Percentiles rank a stretch among this genome's conserved stretches.
These are phyloP conservation scores for Strix occidentalis DNA, from an alignment of 2,797 vertebrate genomes.

Conservation along the genomic window DNA sequence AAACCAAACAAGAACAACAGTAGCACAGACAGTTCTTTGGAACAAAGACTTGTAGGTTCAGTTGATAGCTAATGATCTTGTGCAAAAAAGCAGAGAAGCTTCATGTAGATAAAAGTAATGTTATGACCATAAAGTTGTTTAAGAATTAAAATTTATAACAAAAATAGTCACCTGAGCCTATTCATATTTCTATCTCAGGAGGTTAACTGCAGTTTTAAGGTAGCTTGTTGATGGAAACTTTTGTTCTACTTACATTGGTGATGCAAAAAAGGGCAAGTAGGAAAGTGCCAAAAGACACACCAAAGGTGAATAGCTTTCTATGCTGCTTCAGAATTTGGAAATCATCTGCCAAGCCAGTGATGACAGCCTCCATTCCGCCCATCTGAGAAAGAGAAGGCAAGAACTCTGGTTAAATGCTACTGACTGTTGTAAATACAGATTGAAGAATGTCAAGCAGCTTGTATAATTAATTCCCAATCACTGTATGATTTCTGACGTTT, in stretches of 20 bases:
- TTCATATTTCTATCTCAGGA: not conserved
- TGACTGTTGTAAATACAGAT: not conserved
- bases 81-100: not conserved
- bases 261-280: slow-evolving; percentile 90
- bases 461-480: not conserved
- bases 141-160: not conserved
- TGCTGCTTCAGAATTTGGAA: slow-evolving; percentile 92
- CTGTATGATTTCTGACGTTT: not conserved
- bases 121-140: not conserved
- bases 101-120: not conserved
- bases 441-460: not conserved
- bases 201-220: not conserved
- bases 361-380: slow-evolving; percentile 98
- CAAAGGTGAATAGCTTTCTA: slow-evolving; percentile 92
- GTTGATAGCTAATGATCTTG: not conserved
- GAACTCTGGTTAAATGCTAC: not conserved
- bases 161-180: not conserved
- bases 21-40: not conserved
- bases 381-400: slow-evolving; percentile 79
- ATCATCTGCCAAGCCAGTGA: slow-evolving; percentile 95
- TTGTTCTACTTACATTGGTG: slow-evolving; percentile 87
- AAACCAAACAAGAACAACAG: not conserved
- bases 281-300: slow-evolving; percentile 88
- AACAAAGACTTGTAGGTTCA: not conserved
- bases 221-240: not conserved